These are phyloP conservation scores for Callaeas wilsoni DNA, from an alignment of 2,113 vertebrate genomes.

Conservation along the genomic window DNA sequence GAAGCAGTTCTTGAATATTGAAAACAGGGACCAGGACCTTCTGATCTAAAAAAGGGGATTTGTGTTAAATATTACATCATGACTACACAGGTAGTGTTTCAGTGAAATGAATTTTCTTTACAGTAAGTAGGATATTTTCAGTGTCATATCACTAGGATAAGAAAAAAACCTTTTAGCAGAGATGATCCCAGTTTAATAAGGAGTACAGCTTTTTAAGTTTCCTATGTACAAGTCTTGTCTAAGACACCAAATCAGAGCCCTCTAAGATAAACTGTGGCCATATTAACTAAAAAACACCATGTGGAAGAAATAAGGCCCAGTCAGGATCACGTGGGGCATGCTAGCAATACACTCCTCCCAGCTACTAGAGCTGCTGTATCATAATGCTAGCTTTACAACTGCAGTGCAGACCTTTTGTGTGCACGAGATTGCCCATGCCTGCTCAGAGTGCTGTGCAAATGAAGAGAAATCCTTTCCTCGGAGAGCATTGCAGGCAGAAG, in stretches of 20 bases:
- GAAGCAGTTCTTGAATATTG: slow-evolving; percentile 81
- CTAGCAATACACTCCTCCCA: too few species aligned
- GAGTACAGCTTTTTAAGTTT: not conserved
- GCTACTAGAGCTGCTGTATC: not conserved
- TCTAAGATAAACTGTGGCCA: not conserved
- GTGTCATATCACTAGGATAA: not conserved
- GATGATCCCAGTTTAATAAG: not conserved
- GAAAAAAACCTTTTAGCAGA: not conserved
- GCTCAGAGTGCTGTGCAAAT: not conserved
- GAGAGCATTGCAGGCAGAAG: not conserved
- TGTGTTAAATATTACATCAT: not conserved
- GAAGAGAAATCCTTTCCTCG: not conserved
- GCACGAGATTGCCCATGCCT: not conserved
- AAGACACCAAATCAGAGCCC: not conserved
- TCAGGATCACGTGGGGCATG: not conserved
- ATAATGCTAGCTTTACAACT: not conserved
- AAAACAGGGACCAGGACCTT: slow-evolving; percentile 79
- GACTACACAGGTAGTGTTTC: not conserved
- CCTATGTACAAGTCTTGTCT: not conserved
- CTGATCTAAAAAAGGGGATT: slow-evolving; percentile 73
- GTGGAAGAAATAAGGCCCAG: not conserved
- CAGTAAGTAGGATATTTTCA: not conserved
- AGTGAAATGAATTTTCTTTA: not conserved
- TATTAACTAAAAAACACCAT: not conserved
- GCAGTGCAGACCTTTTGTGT: not conserved